Percentiles rank a stretch among this genome's conserved stretches.
These are phyloP conservation scores for Carettochelys insculpta DNA, from an alignment of 2,113 vertebrate genomes.

Conservation along the genomic window DNA sequence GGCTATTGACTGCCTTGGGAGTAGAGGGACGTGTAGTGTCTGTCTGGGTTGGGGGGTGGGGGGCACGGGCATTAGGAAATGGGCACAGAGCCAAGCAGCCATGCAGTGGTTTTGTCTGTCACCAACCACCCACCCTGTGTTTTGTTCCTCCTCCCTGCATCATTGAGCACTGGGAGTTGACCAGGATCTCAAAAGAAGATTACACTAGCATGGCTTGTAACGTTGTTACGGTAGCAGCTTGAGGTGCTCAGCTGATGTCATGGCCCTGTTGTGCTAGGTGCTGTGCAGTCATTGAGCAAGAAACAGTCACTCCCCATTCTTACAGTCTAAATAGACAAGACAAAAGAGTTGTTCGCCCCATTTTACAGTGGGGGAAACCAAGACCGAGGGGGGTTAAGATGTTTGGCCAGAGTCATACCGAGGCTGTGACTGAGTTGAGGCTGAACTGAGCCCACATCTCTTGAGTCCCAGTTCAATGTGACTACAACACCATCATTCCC, in stretches of 20 bases:
- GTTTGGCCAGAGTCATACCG: neutral
- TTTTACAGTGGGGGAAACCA: neutral
- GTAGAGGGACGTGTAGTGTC: neutral
- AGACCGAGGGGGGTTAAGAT: neutral
- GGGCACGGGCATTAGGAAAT: neutral
- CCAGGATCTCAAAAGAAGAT: neutral
- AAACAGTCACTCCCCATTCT: neutral
- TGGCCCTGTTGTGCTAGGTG: neutral
- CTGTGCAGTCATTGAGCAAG: neutral
- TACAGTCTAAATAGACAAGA: neutral
- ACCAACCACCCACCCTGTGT: neutral
- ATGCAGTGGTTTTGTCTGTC: neutral
- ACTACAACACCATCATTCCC: neutral
- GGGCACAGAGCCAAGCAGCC: neutral
- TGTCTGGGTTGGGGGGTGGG: neutral
- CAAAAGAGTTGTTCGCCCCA: neutral
- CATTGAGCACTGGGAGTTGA: neutral
- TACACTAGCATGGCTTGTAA: neutral
- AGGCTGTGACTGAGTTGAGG: neutral
- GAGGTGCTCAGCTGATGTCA: neutral
- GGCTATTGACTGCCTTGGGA: slow-evolving; percentile 46
- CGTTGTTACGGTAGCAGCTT: neutral
- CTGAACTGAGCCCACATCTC: neutral
- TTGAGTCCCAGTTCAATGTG: neutral
- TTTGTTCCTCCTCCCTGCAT: neutral